Evolutionary conservation across 2,797 vertebrate species (phyloP).

Genomic region (Odontamblyopus rebecca): DNA sequence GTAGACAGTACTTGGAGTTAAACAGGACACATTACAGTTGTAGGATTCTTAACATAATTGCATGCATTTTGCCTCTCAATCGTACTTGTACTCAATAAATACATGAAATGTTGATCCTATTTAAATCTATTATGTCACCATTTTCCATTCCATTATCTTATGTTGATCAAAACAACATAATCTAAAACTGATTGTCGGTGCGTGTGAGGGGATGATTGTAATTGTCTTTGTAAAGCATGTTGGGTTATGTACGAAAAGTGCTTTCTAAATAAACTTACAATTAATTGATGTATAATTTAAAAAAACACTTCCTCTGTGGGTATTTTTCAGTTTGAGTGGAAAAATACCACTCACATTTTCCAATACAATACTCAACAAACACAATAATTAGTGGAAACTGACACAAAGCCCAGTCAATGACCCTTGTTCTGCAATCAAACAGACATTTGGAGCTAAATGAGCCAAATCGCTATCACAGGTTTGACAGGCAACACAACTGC

Average conservation of each 20-base stretch:
- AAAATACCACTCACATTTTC: background rate
- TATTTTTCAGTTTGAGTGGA: background rate
- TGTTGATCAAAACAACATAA: background rate
- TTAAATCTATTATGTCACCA: no score
- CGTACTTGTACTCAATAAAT: no score
- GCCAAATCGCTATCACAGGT: constrained; percentile 22
- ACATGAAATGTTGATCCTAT: no score
- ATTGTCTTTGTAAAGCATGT: background rate
- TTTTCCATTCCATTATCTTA: background rate
- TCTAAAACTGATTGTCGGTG: no score
- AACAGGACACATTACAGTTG: no score
- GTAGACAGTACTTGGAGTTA: no score
- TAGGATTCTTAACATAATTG: no score
- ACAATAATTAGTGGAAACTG: constrained; percentile 36
- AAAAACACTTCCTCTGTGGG: background rate
- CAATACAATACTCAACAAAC: constrained; percentile 5
- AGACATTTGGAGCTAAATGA: constrained; percentile 40
- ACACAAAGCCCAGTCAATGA: constrained; percentile 28
- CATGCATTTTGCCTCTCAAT: no score
- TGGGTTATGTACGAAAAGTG: background rate
- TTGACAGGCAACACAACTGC: constrained; percentile 10
- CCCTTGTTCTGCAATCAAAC: constrained; percentile 44
- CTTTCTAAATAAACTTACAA: background rate
- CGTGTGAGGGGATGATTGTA: background rate
- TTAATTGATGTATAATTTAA: no score